Conservation (phyloP, 2,113 vertebrate genomes). For the Benitochromis conjunctus region DNA sequence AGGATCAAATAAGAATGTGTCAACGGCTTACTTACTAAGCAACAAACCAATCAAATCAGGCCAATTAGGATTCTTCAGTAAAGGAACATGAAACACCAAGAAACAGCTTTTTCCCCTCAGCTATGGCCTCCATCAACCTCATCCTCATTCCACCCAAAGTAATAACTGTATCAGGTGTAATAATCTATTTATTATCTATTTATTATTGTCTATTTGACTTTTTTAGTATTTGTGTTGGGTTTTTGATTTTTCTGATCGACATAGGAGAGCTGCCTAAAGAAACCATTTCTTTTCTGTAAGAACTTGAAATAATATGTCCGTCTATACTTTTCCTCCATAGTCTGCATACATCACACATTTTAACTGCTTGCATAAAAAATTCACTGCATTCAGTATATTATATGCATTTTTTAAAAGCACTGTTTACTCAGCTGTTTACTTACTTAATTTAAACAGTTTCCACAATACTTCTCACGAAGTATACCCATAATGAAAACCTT, state of each 20-base stretch:
- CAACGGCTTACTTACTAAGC: background rate
- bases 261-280: background rate
- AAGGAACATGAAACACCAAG: background rate
- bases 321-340: background rate
- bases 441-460: background rate
- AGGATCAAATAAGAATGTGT: background rate
- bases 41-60: background rate
- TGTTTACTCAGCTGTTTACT: background rate
- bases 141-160: background rate
- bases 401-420: background rate
- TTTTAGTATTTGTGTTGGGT: background rate
- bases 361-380: background rate
- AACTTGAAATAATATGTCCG: background rate
- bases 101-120: background rate
- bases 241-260: rapidly evolving
- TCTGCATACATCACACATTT: background rate
- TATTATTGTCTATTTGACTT: rapidly evolving
- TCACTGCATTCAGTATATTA: background rate
- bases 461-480: background rate
- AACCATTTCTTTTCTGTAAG: rapidly evolving
- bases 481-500: background rate
- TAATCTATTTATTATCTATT: background rate
- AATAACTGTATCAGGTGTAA: too few relatives aligned
- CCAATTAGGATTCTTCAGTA: background rate
- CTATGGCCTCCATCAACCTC: background rate